These are phyloP conservation scores for Ylistrum balloti DNA, from an alignment of 1,140 invertebrate genomes.

Conservation along the genomic window DNA sequence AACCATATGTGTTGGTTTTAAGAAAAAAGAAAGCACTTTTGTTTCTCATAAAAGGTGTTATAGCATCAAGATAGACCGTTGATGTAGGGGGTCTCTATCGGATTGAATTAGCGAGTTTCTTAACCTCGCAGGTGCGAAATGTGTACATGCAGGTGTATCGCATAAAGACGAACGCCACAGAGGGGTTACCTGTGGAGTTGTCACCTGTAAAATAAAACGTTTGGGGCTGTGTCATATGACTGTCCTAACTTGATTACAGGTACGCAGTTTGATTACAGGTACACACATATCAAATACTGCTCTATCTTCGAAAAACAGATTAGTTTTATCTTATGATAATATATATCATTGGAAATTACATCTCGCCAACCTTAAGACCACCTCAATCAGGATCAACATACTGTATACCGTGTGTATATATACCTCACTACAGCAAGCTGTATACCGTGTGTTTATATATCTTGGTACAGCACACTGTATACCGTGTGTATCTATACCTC, in stretches of 20 bases:
- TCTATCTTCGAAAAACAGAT: background rate
- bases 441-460: no score
- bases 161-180: background rate
- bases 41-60: slow-evolving; percentile 18
- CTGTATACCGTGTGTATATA: no score
- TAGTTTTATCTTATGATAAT: background rate
- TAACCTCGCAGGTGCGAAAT: slow-evolving; percentile 29
- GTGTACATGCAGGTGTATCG: background rate
- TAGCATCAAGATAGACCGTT: background rate
- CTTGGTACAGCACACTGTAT: no score
- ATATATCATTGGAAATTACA: background rate
- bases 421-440: no score
- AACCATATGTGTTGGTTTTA: background rate
- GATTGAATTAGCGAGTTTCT: background rate
- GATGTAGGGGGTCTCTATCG: slow-evolving; percentile 37
- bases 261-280: background rate
- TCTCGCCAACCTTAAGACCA: background rate
- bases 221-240: background rate
- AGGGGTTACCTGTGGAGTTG: background rate
- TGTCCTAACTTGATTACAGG: background rate
- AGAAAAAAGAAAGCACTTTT: background rate
- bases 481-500: no score
- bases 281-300: background rate
- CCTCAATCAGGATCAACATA: background rate
- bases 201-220: background rate